Base-by-base conservation (phyloP, 2,113 vertebrate species). In the Phalacrocorax aristotelis region DNA sequence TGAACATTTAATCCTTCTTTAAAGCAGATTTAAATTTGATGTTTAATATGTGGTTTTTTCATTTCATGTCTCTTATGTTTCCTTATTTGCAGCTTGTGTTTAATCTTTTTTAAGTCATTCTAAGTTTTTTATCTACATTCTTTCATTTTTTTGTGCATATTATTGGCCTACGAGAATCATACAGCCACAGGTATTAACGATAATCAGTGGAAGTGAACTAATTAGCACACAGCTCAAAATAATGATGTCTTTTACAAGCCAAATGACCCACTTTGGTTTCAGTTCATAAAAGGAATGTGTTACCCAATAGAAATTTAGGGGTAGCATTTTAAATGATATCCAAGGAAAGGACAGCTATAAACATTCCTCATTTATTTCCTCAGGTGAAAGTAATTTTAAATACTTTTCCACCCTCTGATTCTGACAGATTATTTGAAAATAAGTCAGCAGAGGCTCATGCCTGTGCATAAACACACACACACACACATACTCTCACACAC, bases 11-110 rank as follows among this genome's bases (percentile, higher is more conserved):
- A 96, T 97, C 80, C 91, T 92, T 89, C 83, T 86, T 86, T 78
- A 97, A 97, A 97, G 94, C 38, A 97, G 83, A 96, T 97, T 98
- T 97, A 98, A 98, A 97, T 96, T 95, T 95, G 65, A 95, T 97
- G 89, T 88, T 96, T 96, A 96, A 94, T 92, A 54, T 76, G 75
- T 93, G 36, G 4, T 3, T 14, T 72, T 75, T 69, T 86, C 44
- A 74, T 94, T 90, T 87, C 68, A 83, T 82, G 26, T 91, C 90
- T 94, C 91, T 93, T 55, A 92, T 95, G 55, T 86, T 97, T 97
- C 89, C 2, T 0, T 72, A 90, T 94, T 91, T 93, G n/a, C 38
- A 94, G 83, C 64, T 83, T 94, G 65, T 85, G 70, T 89, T 97
- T 97, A 95, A 97, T 91, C 82, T 97, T 98, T 97, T 95, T 87